Conservation (phyloP, 2,797 vertebrate species). For the Malurus leucopterus region DNA sequence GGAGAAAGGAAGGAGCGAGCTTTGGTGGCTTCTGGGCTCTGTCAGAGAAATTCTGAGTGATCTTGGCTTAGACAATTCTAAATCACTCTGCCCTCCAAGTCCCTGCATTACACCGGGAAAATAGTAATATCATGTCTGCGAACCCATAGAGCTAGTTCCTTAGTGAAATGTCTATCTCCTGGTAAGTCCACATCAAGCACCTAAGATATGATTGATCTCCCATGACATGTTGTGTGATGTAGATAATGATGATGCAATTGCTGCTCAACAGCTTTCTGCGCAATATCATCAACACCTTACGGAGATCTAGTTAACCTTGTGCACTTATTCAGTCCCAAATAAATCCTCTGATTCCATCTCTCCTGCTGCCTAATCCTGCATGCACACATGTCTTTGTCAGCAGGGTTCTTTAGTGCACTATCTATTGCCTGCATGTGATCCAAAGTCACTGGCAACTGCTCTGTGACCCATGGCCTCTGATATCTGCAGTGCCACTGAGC, state of each 20-base stretch:
- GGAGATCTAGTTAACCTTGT: background rate
- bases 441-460: background rate
- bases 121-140: background rate
- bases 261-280: background rate
- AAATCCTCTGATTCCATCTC: background rate
- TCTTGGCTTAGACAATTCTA: background rate
- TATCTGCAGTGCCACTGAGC: background rate
- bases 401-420: background rate
- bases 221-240: background rate
- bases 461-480: background rate
- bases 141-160: background rate
- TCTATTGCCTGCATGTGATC: rapidly evolving
- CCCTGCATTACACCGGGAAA: background rate
- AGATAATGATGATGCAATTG: background rate
- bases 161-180: background rate
- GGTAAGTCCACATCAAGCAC: background rate
- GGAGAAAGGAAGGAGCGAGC: no score
- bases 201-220: background rate
- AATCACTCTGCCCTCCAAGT: background rate
- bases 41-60: background rate
- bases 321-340: background rate
- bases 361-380: background rate
- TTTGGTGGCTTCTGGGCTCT: background rate
- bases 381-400: background rate
- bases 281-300: background rate